Percentiles rank a stretch among this genome's conserved stretches.
Evolutionary conservation across 1,140 invertebrate species (phyloP).

Genomic region (Trichonephila clavata): DNA sequence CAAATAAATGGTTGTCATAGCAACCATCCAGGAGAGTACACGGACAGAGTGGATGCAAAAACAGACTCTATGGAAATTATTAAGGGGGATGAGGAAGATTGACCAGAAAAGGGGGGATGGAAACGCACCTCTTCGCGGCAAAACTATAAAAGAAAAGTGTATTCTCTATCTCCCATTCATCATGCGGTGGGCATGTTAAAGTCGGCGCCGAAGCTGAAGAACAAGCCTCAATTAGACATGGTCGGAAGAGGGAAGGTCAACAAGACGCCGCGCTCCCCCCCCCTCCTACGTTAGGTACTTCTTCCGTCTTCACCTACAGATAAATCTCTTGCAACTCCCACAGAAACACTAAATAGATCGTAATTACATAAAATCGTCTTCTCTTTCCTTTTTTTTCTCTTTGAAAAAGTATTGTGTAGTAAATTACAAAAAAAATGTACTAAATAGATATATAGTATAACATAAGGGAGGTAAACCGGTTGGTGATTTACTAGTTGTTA

Average conservation of each 20-base stretch:
- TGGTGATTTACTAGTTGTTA: too few relatives aligned
- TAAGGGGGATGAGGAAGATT: not conserved
- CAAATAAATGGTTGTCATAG: not conserved
- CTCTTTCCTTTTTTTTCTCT: too few relatives aligned
- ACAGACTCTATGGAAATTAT: conserved; percentile 4
- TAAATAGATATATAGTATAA: too few relatives aligned
- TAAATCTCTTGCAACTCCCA: not conserved
- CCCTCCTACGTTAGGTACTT: not conserved
- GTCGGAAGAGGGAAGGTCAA: not conserved
- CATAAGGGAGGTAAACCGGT: too few relatives aligned
- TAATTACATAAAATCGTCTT: not conserved
- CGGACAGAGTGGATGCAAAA: not conserved
- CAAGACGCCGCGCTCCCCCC: not conserved
- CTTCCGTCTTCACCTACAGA: conserved; percentile 13
- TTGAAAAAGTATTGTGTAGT: not conserved
- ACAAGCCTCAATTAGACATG: conserved; percentile 63
- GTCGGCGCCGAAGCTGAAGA: conserved; percentile 41
- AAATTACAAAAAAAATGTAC: too few relatives aligned
- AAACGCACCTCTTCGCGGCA: conserved; percentile 13
- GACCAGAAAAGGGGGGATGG: too few relatives aligned
- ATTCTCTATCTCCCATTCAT: not conserved
- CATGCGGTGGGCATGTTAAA: not conserved
- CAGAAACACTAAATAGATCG: not conserved
- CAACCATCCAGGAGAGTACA: not conserved
- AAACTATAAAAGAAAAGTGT: conserved; percentile 33